phyloP scores from a whole-genome alignment of 2,797 vertebrate genomes.

The Semotilus atromaculatus region DNA sequence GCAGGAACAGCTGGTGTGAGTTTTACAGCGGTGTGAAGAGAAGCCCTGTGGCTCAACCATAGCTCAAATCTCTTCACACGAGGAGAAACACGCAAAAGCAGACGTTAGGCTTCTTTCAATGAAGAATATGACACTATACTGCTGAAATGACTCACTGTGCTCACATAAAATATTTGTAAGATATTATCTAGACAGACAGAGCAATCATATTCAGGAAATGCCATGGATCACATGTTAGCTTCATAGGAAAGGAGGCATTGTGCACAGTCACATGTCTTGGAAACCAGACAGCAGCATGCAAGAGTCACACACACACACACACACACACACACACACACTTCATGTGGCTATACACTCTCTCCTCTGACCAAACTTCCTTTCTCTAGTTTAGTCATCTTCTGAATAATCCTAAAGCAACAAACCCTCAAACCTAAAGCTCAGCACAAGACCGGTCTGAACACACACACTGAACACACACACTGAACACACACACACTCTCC shows the following conservation, averaged over 20 bases:
- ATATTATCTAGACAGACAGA: conserved; percentile 42
- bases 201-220: conserved; percentile 64
- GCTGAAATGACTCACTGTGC: not conserved
- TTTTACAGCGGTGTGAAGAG: conserved; percentile 52
- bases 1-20: conserved; percentile 57
- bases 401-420: conserved; percentile 16
- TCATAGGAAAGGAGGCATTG: conserved; percentile 64
- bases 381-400: conserved; percentile 44
- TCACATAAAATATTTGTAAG: not conserved
- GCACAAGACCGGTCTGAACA: not conserved
- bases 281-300: conserved; percentile 62
- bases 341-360: conserved; percentile 48
- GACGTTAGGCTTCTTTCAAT: not conserved
- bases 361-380: conserved; percentile 56
- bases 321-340: conserved; percentile 44
- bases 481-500: not conserved
- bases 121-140: not conserved
- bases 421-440: not conserved
- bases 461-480: not conserved
- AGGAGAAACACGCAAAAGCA: not conserved
- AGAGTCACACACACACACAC: conserved; percentile 43
- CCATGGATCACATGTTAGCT: conserved; percentile 69
- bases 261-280: conserved; percentile 71
- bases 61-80: not conserved
- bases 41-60: conserved; percentile 33